phyloP scores from a whole-genome alignment of 2,888 invertebrate genomes.

The Pemphredon lugubris region DNA sequence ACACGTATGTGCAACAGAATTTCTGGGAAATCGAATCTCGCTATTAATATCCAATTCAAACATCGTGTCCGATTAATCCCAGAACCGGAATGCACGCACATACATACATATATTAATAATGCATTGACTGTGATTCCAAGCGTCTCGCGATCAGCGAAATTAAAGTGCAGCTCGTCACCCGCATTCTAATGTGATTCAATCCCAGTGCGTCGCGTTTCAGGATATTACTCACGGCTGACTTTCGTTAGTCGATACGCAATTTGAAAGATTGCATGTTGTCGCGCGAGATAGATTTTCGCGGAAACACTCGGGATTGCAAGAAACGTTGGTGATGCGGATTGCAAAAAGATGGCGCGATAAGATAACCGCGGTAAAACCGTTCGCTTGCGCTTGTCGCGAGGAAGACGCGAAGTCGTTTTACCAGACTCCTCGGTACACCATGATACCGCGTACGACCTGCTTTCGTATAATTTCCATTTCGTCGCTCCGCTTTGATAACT shows the following conservation, averaged over 20 bases:
- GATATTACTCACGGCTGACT: slow-evolving; percentile 1
- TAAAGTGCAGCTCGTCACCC: not conserved
- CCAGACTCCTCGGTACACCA: no score
- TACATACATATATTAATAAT: no score
- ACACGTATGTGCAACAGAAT: no score
- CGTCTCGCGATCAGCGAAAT: not conserved
- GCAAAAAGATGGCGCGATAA: not conserved
- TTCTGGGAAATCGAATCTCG: no score
- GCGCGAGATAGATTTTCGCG: not conserved
- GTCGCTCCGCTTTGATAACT: no score
- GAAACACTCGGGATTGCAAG: not conserved
- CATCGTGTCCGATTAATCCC: no score
- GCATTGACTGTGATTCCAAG: not conserved
- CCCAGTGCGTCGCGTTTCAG: not conserved
- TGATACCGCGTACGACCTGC: no score
- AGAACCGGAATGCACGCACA: no score
- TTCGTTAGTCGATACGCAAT: not conserved
- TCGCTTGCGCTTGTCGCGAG: not conserved
- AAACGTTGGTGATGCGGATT: not conserved
- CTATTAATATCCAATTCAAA: no score
- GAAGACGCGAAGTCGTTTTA: no score
- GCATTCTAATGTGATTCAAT: slow-evolving; percentile 3
- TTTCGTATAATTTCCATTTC: no score
- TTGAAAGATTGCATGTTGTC: slow-evolving; percentile 1
- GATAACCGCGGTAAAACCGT: not conserved